Evolutionary conservation across 2,888 invertebrate genomes (phyloP).

Genomic region (Eustalomyia histrio): DNA sequence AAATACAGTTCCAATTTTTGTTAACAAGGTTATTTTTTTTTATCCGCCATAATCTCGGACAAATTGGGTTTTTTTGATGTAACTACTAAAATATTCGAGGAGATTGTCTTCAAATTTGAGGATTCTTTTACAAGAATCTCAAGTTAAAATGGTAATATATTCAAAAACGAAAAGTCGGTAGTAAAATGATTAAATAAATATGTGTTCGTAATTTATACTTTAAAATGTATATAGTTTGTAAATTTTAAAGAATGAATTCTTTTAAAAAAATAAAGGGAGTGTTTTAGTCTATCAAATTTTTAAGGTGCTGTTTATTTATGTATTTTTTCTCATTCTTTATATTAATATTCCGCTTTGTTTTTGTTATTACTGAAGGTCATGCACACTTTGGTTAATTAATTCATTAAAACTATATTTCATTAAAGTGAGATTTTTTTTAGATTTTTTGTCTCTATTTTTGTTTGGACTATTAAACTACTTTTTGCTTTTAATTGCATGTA

Average conservation of each 20-base stretch:
- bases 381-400: constrained; percentile 49
- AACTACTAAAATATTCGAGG: too few relatives aligned
- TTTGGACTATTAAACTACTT: constrained; percentile 18
- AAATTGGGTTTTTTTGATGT: too few relatives aligned
- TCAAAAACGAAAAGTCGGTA: too few relatives aligned
- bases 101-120: too few relatives aligned
- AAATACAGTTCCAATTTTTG: too few relatives aligned
- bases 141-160: too few relatives aligned
- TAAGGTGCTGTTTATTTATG: not conserved
- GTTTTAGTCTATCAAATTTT: constrained; percentile 20
- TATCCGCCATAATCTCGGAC: too few relatives aligned
- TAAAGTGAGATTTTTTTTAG: constrained; percentile 22
- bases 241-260: not conserved
- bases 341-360: not conserved
- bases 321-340: not conserved
- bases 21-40: too few relatives aligned
- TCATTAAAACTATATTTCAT: constrained; percentile 27
- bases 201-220: too few relatives aligned
- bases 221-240: too few relatives aligned
- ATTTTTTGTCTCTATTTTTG: constrained; percentile 5
- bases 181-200: too few relatives aligned
- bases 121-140: too few relatives aligned
- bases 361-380: constrained; percentile 22
- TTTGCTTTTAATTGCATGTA: constrained; percentile 21
- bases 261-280: constrained; percentile 10